Conservation (phyloP, 92 coral and sea anemone genomes). For the Phenganax subtilis region DNA sequence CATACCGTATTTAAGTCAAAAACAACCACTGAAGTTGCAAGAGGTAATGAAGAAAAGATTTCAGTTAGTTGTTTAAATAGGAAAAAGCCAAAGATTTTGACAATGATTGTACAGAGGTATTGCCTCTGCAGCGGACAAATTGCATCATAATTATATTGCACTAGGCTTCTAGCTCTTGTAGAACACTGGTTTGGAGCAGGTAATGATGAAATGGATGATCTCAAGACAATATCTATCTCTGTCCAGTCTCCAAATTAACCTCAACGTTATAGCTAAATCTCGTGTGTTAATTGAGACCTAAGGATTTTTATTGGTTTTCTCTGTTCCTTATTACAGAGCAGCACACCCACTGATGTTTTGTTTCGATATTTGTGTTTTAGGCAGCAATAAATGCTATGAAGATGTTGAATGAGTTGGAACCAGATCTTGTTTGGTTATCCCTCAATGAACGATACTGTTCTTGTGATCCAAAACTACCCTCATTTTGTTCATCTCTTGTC, state of each 20-base stretch:
- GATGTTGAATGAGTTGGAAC: slow-evolving; percentile 64
- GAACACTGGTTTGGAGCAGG: too few species aligned
- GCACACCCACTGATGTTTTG: not conserved
- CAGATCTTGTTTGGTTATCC: slow-evolving; percentile 84
- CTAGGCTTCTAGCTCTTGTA: too few species aligned
- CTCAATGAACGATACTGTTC: slow-evolving; percentile 76
- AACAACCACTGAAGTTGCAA: slow-evolving; percentile 72
- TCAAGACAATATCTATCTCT: too few species aligned
- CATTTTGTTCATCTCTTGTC: not conserved
- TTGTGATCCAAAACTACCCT: slow-evolving; percentile 58
- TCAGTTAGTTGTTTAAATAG: not conserved
- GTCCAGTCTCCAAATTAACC: too few species aligned
- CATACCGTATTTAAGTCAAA: slow-evolving; percentile 72
- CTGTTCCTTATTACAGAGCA: not conserved
- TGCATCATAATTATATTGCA: too few species aligned
- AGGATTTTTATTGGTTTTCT: too few species aligned
- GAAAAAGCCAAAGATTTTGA: too few species aligned
- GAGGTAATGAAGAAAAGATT: slow-evolving; percentile 47
- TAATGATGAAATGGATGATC: too few species aligned
- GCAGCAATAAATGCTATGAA: slow-evolving; percentile 60
- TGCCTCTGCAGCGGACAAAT: too few species aligned
- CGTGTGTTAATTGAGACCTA: too few species aligned
- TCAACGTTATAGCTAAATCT: too few species aligned
- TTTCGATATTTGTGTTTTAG: slow-evolving; percentile 37
- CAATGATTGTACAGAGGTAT: too few species aligned